These are phyloP conservation scores for Lepeophtheirus nordmannii DNA, from an alignment of 2,888 invertebrate genomes.

Conservation along the genomic window DNA sequence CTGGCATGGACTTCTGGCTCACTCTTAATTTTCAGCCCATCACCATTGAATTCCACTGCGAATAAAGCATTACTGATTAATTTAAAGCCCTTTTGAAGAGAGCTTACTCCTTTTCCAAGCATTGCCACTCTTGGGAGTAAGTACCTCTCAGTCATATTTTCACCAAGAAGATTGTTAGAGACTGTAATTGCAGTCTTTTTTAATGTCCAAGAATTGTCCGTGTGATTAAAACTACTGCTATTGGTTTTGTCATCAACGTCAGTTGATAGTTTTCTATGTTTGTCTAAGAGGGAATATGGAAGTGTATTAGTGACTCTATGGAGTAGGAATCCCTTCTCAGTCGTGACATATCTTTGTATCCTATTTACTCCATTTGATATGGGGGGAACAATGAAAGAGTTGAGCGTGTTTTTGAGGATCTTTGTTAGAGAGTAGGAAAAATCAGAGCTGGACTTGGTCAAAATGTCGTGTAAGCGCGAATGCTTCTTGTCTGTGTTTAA, in stretches of 20 bases:
- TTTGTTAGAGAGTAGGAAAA: too few species aligned
- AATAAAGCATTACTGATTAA: not conserved
- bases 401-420: too few species aligned
- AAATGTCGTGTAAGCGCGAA: too few species aligned
- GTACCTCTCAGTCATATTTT: too few species aligned
- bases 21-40: not conserved
- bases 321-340: too few species aligned
- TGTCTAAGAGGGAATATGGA: too few species aligned
- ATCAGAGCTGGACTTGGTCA: too few species aligned
- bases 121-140: too few species aligned
- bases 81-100: not conserved
- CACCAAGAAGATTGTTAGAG: too few species aligned
- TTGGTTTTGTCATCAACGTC: not conserved
- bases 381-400: not conserved
- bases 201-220: not conserved
- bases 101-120: not conserved
- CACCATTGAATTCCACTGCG: not conserved
- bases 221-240: not conserved
- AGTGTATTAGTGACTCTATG: too few species aligned
- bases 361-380: not conserved
- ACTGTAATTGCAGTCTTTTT: not conserved
- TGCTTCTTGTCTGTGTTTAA: too few species aligned
- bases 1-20: not conserved
- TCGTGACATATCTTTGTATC: not conserved
- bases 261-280: not conserved